Conservation (phyloP, 2,888 invertebrate species). For the Malacosoma neustria region DNA sequence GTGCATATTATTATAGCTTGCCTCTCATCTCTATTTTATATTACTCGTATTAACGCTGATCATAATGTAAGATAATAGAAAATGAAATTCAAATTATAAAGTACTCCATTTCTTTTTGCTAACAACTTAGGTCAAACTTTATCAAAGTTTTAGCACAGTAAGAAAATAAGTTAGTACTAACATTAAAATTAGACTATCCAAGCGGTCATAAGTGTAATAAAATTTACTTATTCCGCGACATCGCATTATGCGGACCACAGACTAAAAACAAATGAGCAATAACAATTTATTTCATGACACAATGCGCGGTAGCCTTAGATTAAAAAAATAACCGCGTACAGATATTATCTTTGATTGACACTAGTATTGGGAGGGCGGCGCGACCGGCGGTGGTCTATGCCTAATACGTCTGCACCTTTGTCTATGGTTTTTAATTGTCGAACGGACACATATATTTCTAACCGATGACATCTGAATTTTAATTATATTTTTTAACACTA, state of each 20-base stretch:
- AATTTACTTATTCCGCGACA: neutral
- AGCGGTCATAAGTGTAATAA: neutral
- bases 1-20: too few species aligned
- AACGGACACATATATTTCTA: neutral
- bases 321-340: constrained; percentile 29
- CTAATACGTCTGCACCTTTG: constrained; percentile 6
- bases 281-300: constrained; percentile 25
- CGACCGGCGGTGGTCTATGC: constrained; percentile 21
- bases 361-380: constrained; percentile 31
- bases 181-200: neutral
- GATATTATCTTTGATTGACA: constrained; percentile 30
- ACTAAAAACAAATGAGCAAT: constrained; percentile 23
- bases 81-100: too few species aligned
- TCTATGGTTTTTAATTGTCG: neutral
- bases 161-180: too few species aligned
- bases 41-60: too few species aligned
- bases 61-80: too few species aligned
- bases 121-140: too few species aligned
- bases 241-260: constrained; percentile 6
- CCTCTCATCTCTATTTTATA: too few species aligned
- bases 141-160: too few species aligned
- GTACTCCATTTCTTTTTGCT: too few species aligned
- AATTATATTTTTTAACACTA: neutral
- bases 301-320: constrained; percentile 18
- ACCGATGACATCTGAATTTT: neutral